Evolutionary conservation across 2,888 invertebrate genomes (phyloP).

Genomic region (Lithophane ornitopus): DNA sequence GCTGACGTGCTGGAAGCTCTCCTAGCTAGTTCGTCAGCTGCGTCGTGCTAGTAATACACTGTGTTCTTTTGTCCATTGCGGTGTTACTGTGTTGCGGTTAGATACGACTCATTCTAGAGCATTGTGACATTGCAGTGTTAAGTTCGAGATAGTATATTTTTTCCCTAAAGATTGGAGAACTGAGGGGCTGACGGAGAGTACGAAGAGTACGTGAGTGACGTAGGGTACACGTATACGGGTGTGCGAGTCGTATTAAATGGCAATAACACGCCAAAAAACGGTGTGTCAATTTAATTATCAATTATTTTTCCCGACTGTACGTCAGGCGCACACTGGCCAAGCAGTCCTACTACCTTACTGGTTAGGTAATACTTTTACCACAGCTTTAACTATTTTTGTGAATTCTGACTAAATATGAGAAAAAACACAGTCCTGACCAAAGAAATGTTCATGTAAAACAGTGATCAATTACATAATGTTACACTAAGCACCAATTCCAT

Average conservation of each 20-base stretch:
- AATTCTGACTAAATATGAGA: not conserved
- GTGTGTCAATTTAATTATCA: too few relatives aligned
- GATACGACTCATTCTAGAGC: not conserved
- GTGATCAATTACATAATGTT: conserved; percentile 48
- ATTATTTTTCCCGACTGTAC: not conserved
- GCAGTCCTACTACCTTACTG: not conserved
- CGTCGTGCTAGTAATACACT: not conserved
- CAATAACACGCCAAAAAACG: not conserved
- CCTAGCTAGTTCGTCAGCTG: not conserved
- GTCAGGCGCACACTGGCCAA: too few relatives aligned
- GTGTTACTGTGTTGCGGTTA: not conserved
- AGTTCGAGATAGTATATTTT: too few relatives aligned
- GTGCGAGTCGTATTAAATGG: too few relatives aligned
- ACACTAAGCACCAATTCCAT: conserved; percentile 22
- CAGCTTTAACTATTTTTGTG: not conserved
- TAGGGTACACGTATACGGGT: too few relatives aligned
- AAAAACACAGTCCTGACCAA: not conserved
- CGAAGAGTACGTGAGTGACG: too few relatives aligned
- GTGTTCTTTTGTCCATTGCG: not conserved
- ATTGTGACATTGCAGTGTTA: not conserved
- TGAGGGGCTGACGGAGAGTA: too few relatives aligned
- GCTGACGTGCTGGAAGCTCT: not conserved
- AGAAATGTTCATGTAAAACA: conserved; percentile 18
- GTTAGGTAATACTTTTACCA: not conserved
- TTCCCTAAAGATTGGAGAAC: too few relatives aligned